phyloP scores from a whole-genome alignment of 1,140 invertebrate species.

The Brachionus sp. region DNA sequence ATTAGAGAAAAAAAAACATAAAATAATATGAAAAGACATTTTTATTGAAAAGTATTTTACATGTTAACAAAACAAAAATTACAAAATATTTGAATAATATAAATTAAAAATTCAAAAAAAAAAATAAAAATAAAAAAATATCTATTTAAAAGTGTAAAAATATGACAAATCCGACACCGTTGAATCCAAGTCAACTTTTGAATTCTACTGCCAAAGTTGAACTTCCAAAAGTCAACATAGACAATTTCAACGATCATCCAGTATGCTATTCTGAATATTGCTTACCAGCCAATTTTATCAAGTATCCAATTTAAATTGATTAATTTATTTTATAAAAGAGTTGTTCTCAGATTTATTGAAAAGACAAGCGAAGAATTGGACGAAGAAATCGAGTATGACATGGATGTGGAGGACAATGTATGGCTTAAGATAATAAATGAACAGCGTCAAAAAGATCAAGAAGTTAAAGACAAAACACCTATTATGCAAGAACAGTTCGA shows the following conservation, averaged over 20 bases:
- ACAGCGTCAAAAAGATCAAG: conserved; percentile 48
- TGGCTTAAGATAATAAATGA: conserved; percentile 47
- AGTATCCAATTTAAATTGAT: neutral
- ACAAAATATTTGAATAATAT: neutral
- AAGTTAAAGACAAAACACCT: conserved; percentile 43
- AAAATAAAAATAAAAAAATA: neutral
- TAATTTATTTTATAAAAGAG: neutral
- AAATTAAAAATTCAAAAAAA: neutral
- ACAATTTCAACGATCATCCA: neutral
- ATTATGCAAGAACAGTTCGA: conserved; percentile 75
- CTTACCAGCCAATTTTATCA: conserved; percentile 11
- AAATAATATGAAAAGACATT: no score
- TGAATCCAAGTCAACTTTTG: neutral
- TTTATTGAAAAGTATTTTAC: no score
- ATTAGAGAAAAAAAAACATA: no score
- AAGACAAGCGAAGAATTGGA: conserved; percentile 88
- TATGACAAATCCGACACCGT: neutral
- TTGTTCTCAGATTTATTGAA: conserved; percentile 61
- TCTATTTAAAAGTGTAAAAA: neutral
- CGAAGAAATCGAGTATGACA: conserved; percentile 89
- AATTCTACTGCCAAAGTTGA: neutral
- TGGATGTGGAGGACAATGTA: conserved; percentile 76
- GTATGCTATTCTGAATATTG: neutral
- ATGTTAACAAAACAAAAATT: neutral
- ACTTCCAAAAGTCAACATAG: conserved; percentile 23